phyloP scores from a whole-genome alignment of 1,140 invertebrate species.

The Hylaeus volcanicus region DNA sequence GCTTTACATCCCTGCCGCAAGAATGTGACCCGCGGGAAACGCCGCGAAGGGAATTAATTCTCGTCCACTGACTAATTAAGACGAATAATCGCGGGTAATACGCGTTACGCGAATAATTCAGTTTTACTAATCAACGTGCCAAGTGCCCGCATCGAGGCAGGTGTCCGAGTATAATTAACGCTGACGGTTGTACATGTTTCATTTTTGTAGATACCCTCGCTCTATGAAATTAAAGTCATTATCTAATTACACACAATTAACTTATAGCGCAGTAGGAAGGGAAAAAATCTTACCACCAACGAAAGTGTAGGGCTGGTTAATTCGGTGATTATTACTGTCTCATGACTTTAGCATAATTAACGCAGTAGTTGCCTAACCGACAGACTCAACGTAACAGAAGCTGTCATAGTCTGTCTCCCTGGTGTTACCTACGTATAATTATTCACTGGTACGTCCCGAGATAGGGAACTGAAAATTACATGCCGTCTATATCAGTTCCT shows the following conservation, averaged over 20 bases:
- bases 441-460: slow-evolving; percentile 52
- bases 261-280: too few species aligned
- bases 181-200: too few species aligned
- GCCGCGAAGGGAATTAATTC: slow-evolving; percentile 60
- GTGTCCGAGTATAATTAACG: slow-evolving; percentile 25
- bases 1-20: slow-evolving; percentile 42
- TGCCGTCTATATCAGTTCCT: slow-evolving; percentile 61
- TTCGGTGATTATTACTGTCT: slow-evolving; percentile 20
- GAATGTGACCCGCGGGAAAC: slow-evolving; percentile 51
- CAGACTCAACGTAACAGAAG: slow-evolving; percentile 28
- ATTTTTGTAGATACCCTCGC: too few species aligned
- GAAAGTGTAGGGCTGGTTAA: slow-evolving; percentile 12
- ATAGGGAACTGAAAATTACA: slow-evolving; percentile 58
- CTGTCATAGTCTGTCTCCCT: slow-evolving; percentile 44
- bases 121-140: slow-evolving; percentile 50
- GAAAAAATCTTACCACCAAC: slow-evolving; percentile 6
- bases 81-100: slow-evolving; percentile 58
- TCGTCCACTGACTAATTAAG: slow-evolving; percentile 52
- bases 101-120: slow-evolving; percentile 9
- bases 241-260: too few species aligned
- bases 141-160: neutral
- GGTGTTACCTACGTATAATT: slow-evolving; percentile 56
- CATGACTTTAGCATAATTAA: slow-evolving; percentile 43
- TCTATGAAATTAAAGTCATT: neutral
- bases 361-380: slow-evolving; percentile 26